These are phyloP conservation scores for Lasioglossum baleicum DNA, from an alignment of 1,140 invertebrate species.

Conservation along the genomic window DNA sequence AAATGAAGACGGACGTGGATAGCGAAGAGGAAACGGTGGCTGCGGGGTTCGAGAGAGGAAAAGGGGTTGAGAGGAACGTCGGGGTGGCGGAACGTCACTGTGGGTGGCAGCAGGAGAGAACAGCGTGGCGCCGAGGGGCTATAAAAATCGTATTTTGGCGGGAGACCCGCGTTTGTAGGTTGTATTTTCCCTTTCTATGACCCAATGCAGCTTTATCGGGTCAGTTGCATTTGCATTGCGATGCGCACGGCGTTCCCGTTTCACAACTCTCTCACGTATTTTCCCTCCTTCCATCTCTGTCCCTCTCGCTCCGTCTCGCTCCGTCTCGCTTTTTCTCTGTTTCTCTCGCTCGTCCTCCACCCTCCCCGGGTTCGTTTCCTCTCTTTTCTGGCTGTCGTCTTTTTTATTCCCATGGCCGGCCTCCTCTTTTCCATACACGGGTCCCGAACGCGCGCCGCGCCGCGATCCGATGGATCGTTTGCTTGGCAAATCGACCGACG, in stretches of 20 bases:
- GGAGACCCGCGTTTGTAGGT: conserved; percentile 69
- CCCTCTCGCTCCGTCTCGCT: not conserved
- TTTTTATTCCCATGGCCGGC: conserved; percentile 33
- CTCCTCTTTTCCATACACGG: conserved; percentile 11
- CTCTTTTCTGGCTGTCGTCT: conserved; percentile 14
- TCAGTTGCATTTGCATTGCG: conserved; percentile 74
- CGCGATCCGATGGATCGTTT: conserved; percentile 14
- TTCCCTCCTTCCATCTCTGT: conserved; percentile 19
- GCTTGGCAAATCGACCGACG: conserved; percentile 16
- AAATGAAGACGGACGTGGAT: conserved; percentile 30
- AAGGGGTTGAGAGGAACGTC: conserved; percentile 2
- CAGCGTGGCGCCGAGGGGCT: conserved; percentile 53
- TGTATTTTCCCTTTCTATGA: conserved; percentile 79
- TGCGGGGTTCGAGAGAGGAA: not conserved
- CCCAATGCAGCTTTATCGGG: conserved; percentile 76
- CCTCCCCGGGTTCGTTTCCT: not conserved
- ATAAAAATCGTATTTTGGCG: conserved; percentile 74
- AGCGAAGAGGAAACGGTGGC: not conserved
- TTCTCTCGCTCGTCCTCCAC: not conserved
- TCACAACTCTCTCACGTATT: conserved; percentile 47
- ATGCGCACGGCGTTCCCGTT: conserved; percentile 57
- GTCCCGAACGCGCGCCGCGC: not conserved
- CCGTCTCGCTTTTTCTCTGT: not conserved
- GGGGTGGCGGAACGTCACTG: conserved; percentile 14
- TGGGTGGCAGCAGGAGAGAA: conserved; percentile 17